Base-by-base conservation (phyloP, 2,797 vertebrate species). In the Octomys mimax region DNA sequence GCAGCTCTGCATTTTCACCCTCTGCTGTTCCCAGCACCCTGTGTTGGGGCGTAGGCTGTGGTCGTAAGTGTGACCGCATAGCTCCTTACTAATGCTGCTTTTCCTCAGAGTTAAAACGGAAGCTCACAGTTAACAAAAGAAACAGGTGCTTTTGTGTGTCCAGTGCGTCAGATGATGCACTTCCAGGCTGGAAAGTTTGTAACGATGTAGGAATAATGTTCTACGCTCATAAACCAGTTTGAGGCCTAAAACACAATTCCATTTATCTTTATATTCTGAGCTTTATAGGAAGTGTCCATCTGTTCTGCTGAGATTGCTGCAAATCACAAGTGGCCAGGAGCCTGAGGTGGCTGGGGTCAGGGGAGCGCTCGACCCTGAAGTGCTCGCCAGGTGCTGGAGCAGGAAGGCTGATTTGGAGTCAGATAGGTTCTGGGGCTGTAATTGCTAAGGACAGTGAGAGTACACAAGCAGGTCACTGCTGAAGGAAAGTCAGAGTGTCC, bases 231-330 rank as follows among this genome's bases (percentile, higher is more conserved):
- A 98, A 98, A 98, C 95, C 97, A 97, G 90, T 93, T 97, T 90
- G 96, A 98, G 98, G 95, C 78, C 96, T 92, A 95, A 97, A 98
- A 97, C 91, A 94, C 96, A 98, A 98, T 99, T 99, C 99, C 98
- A 99, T 98, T 98, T 98, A 98, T 99, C 99, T 99, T 99, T 98
- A 99, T 99, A 99, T 98, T 99, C 98, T 98, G 94, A 98, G 98
- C 98, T 98, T 99, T 98, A 98, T 98, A 98, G 97, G 98, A 98
- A 98, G 98, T 97, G 98, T 99, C 99, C 99, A 99, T 99, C 99
- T 99, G 99, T 99, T 99, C 99, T 98, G 98, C 97, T 81, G 98
- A 99, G 98, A 98, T 99, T 99, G 98, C 98, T 92, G 98, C 97
- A 97, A 98, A 98, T 96, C 97, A 98, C 96, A 97, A 99, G 97